Conservation (phyloP, 2,888 invertebrate genomes). For the Drosophila melanocephala region DNA sequence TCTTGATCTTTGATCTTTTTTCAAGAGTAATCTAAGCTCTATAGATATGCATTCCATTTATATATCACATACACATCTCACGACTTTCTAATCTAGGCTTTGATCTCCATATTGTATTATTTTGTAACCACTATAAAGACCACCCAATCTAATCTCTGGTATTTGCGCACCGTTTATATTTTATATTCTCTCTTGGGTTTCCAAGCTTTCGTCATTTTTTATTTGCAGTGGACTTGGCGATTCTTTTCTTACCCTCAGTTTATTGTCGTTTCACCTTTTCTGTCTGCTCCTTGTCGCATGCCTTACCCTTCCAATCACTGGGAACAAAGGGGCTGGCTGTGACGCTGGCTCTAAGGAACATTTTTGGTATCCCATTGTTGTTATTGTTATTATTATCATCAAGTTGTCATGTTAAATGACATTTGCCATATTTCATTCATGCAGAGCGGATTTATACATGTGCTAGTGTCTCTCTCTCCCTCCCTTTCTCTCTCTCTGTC, state of each 20-base stretch:
- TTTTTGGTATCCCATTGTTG: slow-evolving; percentile 53
- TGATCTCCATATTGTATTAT: background rate
- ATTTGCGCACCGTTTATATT: slow-evolving; percentile 12
- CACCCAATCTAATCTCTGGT: slow-evolving; percentile 12
- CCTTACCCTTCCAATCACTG: background rate
- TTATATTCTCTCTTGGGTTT: slow-evolving; percentile 9
- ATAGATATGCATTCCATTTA: background rate
- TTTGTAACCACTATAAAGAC: background rate
- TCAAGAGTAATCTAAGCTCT: background rate
- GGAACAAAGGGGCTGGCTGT: slow-evolving; percentile 18
- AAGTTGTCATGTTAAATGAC: slow-evolving; percentile 83
- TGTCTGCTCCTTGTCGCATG: slow-evolving; percentile 28
- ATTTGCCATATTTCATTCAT: slow-evolving; percentile 82
- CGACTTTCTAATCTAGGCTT: background rate
- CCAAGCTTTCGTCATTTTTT: slow-evolving; percentile 36
- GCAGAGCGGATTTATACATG: slow-evolving; percentile 40
- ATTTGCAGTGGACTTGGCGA: slow-evolving; percentile 7
- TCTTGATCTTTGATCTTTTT: background rate
- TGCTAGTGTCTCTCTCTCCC: slow-evolving; percentile 2
- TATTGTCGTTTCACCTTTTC: slow-evolving; percentile 59
- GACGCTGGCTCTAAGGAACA: slow-evolving; percentile 20
- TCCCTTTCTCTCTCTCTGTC: background rate
- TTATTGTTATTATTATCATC: slow-evolving; percentile 78
- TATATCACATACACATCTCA: background rate
- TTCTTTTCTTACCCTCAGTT: slow-evolving; percentile 28